Base-by-base conservation (phyloP, 2,888 invertebrate genomes). In the Drepanosiphum platanoidis region DNA sequence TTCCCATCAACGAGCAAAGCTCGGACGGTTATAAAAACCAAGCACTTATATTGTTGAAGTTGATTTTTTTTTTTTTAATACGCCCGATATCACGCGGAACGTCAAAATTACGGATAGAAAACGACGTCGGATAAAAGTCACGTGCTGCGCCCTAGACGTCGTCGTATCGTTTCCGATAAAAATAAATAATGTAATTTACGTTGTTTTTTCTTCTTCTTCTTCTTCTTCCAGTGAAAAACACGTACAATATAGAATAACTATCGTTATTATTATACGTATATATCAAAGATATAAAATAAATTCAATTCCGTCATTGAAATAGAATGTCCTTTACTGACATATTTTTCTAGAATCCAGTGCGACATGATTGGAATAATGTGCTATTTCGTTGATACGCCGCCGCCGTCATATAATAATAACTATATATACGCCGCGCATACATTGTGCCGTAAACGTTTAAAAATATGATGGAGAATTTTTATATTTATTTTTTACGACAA, bases 1-100 rank as follows among this genome's bases (percentile, higher is more conserved):
- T 30, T 74, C 36, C 52, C 74, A n/a, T 52, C 32, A 74, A 7
- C 52, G 52, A 32, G 46, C 46, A 30, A 22, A 34, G n/a, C 58
- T 36, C 18, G 39, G 36, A 0, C 27, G 77, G 77, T 64, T 39
- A 39, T 77, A 77, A 77, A 77, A 77, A 39, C 36, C 34, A 64
- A 77, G 77, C 27, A 77, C 77, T 36, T n/a, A n/a, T n/a, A n/a
- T n/a, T n/a, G n/a, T 18, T 52, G 32, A 46, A 52, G 74, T 52
- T 52, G 52, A 46, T 30, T 72, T 72, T 71, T 36, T 8, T n/a
- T 39, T 27, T n/a, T n/a, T n/a, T 30, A 30, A 30, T 72, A 18
- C 0, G 27, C 18, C n/a, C 34, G 42, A n/a, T n/a, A n/a, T 27
- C 18, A 30, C 15, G 30, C 42, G 42, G n/a, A n/a, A 22, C 22